A percentile compares a stretch with the other conserved stretches of the same genome.
Evolutionary conservation across 2,888 invertebrate genomes (phyloP).

Genomic region (Zootermopsis nevadensis): DNA sequence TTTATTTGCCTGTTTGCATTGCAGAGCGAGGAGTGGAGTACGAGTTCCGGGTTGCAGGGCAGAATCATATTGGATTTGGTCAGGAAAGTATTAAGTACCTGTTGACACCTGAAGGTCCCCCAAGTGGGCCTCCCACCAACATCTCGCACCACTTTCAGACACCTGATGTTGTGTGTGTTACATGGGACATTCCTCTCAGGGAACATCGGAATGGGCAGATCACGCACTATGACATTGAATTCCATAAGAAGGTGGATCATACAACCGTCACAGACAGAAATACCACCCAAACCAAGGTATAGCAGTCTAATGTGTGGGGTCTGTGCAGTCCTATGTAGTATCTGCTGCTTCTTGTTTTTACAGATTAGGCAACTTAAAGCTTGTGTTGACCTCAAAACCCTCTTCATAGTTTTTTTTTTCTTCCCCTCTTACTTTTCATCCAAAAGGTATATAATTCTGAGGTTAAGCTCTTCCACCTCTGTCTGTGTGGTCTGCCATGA

Average conservation of each 20-base stretch:
- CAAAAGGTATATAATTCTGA: too few relatives aligned
- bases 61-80: constrained; percentile 94
- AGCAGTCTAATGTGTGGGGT: background rate
- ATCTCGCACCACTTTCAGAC: constrained; percentile 90
- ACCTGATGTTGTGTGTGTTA: constrained; percentile 90
- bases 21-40: constrained; percentile 92
- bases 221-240: constrained; percentile 90
- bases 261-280: constrained; percentile 81
- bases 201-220: constrained; percentile 95
- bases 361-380: too few relatives aligned
- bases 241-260: constrained; percentile 89
- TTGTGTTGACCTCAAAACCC: too few relatives aligned
- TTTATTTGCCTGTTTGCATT: background rate
- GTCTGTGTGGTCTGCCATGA: too few relatives aligned
- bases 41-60: constrained; percentile 96
- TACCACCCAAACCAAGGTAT: constrained; percentile 75
- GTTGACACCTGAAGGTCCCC: constrained; percentile 93
- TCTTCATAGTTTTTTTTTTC: too few relatives aligned
- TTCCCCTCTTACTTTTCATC: too few relatives aligned
- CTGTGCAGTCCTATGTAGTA: background rate
- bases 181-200: constrained; percentile 87
- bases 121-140: constrained; percentile 88
- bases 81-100: constrained; percentile 93
- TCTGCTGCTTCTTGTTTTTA: constrained; percentile 7
- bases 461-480: too few relatives aligned